A percentile compares a stretch with the other conserved stretches of the same genome.
Conservation (phyloP, 2,113 vertebrate genomes). For the Apodemus speciosus region DNA sequence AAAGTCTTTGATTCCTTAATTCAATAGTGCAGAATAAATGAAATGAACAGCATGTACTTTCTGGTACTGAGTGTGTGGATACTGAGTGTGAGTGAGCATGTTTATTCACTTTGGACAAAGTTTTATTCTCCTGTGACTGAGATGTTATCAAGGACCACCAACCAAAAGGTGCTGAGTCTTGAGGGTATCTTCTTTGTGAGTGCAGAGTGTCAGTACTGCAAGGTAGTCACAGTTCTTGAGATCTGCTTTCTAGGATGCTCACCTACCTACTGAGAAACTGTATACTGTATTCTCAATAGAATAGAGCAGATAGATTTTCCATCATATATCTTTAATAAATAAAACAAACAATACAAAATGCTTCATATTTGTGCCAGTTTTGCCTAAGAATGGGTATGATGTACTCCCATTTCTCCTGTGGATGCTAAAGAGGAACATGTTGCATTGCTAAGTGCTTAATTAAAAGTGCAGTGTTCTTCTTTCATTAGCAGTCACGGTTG, state of each 20-base stretch:
- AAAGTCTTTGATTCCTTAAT: slow-evolving; percentile 52
- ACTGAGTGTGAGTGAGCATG: background rate
- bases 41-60: background rate
- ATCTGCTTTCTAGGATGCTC: background rate
- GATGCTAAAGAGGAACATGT: background rate
- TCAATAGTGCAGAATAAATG: background rate
- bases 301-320: background rate
- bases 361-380: background rate
- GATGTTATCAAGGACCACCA: background rate
- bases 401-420: background rate
- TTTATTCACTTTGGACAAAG: background rate
- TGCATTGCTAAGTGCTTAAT: background rate
- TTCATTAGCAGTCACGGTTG: slow-evolving; percentile 40
- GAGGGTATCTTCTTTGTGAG: background rate
- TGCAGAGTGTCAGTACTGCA: background rate
- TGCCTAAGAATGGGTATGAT: background rate
- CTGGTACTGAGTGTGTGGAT: background rate
- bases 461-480: background rate
- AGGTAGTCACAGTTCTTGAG: background rate
- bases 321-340: background rate
- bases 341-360: background rate
- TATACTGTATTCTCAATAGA: background rate
- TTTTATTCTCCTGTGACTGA: background rate
- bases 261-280: background rate
- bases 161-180: background rate